phyloP scores from a whole-genome alignment of 2,113 vertebrate genomes.

The Herpailurus yagouaroundi region DNA sequence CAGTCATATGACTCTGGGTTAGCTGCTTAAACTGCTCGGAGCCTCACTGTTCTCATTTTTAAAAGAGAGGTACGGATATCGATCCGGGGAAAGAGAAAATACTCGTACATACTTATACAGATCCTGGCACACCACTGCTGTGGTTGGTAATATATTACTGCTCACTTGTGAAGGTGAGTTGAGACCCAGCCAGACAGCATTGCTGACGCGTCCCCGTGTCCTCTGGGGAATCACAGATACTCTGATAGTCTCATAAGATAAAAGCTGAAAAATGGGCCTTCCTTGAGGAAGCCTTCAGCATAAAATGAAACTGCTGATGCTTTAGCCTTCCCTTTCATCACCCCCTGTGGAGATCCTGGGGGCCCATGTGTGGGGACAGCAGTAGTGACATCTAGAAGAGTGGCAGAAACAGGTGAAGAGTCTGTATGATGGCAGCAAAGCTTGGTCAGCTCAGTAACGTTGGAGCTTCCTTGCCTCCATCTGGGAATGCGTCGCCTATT shows the following conservation, averaged over 20 bases:
- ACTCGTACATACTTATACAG: background rate
- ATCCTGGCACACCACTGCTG: background rate
- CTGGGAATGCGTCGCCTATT: background rate
- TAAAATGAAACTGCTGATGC: background rate
- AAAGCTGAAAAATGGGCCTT: background rate
- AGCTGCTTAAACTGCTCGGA: background rate
- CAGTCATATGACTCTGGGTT: background rate
- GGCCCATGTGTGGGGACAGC: background rate
- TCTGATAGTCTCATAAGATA: background rate
- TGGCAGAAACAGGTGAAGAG: background rate
- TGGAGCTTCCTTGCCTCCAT: background rate
- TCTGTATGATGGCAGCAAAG: fast-evolving
- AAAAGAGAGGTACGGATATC: background rate
- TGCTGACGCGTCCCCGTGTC: background rate
- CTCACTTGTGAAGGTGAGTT: background rate
- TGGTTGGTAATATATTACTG: too few relatives aligned
- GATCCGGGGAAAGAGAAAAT: background rate
- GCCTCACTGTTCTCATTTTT: background rate
- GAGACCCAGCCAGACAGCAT: fast-evolving
- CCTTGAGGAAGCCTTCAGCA: background rate
- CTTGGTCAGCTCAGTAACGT: background rate
- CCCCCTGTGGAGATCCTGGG: background rate
- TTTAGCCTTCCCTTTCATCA: background rate
- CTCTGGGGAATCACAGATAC: background rate
- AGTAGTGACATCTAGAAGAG: background rate